Conservation (phyloP, 1,140 invertebrate genomes). For the Zaprionus taronus region DNA sequence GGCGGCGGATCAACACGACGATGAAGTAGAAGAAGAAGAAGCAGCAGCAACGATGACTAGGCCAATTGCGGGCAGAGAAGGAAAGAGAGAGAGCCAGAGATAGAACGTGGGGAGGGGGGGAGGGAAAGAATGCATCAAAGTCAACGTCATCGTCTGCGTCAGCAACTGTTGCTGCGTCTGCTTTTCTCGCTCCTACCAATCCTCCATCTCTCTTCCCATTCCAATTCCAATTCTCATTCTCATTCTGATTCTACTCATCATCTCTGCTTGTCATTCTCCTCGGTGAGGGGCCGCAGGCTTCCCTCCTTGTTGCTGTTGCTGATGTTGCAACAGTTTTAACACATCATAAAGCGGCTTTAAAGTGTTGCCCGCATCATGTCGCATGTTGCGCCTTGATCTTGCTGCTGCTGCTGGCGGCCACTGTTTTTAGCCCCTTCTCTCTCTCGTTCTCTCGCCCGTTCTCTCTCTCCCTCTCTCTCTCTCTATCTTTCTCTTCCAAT, state of each 20-base stretch:
- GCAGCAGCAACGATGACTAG: conserved; percentile 25
- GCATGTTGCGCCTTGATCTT: conserved; percentile 36
- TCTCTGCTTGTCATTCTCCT: conserved; percentile 55
- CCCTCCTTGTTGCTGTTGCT: conserved; percentile 16
- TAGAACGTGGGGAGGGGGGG: background rate
- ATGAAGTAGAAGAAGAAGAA: conserved; percentile 22
- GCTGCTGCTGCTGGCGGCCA: background rate
- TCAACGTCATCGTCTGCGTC: conserved; percentile 47
- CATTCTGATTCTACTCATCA: conserved; percentile 53
- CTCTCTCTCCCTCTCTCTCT: background rate
- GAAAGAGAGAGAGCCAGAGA: background rate
- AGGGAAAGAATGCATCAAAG: conserved; percentile 5
- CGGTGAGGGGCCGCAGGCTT: conserved; percentile 25
- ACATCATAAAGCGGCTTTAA: conserved; percentile 52
- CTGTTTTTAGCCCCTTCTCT: background rate
- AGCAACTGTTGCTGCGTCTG: conserved; percentile 7
- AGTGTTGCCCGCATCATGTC: conserved; percentile 39
- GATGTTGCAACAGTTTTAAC: conserved; percentile 51
- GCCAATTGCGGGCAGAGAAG: conserved; percentile 14
- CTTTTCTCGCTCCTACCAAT: background rate
- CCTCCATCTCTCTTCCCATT: background rate
- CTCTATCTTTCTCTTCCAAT: background rate
- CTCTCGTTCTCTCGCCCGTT: too few species aligned
- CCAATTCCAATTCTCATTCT: conserved; percentile 49
- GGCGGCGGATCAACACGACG: conserved; percentile 50